Percentiles rank a stretch among this genome's conserved stretches.
Evolutionary conservation across 2,797 vertebrate species (phyloP).

Genomic region (Periparus ater): DNA sequence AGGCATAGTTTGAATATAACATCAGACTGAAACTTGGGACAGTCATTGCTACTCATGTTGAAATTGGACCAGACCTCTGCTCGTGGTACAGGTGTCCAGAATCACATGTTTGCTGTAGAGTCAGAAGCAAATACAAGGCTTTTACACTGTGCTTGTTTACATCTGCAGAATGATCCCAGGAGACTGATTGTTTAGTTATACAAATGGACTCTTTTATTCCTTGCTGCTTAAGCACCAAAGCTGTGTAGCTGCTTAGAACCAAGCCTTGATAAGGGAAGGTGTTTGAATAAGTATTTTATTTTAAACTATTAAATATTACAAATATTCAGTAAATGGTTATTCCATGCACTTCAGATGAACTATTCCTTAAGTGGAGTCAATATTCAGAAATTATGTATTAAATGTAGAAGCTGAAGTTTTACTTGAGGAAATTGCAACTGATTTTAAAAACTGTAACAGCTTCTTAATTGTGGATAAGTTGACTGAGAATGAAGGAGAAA

Average conservation of each 20-base stretch:
- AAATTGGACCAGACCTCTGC: neutral
- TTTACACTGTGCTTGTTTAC: neutral
- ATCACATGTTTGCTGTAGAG: neutral
- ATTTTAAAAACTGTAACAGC: neutral
- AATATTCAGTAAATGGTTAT: neutral
- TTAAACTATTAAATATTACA: neutral
- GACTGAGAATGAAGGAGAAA: neutral
- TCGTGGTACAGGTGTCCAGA: neutral
- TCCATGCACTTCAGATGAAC: neutral
- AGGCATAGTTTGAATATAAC: neutral
- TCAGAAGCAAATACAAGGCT: neutral
- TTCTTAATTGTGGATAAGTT: neutral
- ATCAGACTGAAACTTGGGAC: neutral
- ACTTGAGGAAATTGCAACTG: neutral
- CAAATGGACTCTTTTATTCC: neutral
- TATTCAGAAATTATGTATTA: neutral
- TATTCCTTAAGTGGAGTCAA: neutral
- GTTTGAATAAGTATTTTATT: neutral
- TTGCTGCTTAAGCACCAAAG: neutral
- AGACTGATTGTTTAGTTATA: neutral
- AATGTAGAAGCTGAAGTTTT: neutral
- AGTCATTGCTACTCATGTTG: neutral
- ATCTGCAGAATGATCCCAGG: neutral
- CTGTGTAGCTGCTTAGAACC: neutral
- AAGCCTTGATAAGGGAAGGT: neutral